Evolutionary conservation across 2,113 vertebrate genomes (phyloP).

Genomic region (Aptenodytes patagonicus): DNA sequence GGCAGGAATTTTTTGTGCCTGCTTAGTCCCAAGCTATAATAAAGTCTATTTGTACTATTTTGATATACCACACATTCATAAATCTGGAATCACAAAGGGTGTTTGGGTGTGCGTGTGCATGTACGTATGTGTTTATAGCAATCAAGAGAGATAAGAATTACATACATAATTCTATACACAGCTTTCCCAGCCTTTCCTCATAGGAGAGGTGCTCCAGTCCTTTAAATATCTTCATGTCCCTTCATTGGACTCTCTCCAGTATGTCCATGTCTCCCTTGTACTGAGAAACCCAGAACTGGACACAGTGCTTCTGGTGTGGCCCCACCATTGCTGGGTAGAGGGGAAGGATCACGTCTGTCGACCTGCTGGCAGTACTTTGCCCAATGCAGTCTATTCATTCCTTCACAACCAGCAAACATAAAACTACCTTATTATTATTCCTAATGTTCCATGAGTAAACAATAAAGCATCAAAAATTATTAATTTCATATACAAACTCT

Average conservation of each 20-base stretch:
- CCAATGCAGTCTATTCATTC: background rate
- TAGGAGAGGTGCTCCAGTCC: background rate
- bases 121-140: background rate
- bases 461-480: background rate
- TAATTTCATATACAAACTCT: background rate
- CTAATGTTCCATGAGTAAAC: background rate
- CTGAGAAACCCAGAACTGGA: background rate
- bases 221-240: background rate
- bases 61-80: background rate
- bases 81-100: background rate
- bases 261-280: background rate
- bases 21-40: background rate
- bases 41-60: background rate
- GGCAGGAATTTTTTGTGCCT: background rate
- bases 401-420: background rate
- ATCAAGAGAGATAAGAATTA: background rate
- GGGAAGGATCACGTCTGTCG: background rate
- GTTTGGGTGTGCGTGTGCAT: background rate
- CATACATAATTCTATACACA: background rate
- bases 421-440: background rate
- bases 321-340: background rate
- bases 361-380: background rate
- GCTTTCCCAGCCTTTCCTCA: background rate
- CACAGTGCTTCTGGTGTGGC: background rate
- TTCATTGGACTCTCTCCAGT: background rate